Conservation (phyloP, 1,140 invertebrate genomes). For the Neotoxoptera formosana region DNA sequence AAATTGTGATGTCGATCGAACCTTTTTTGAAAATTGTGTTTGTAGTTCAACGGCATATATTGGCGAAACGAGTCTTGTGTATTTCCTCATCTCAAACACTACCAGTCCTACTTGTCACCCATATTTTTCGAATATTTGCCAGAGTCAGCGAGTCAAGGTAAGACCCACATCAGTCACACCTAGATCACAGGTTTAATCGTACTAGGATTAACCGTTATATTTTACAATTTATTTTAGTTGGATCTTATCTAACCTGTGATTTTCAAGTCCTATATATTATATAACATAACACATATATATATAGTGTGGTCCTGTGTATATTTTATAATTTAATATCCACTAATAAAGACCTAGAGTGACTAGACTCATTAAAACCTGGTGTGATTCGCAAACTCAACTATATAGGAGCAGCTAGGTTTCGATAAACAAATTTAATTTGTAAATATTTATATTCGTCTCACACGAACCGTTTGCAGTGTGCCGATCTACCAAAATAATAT, state of each 20-base stretch:
- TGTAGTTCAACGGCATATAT: too few relatives aligned
- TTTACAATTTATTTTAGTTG: background rate
- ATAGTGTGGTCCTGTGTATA: background rate
- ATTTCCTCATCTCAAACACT: background rate
- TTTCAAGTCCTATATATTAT: background rate
- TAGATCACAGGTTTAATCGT: background rate
- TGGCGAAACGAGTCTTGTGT: background rate
- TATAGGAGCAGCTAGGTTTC: background rate
- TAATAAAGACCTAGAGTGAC: background rate
- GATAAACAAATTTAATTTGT: background rate
- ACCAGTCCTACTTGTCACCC: background rate
- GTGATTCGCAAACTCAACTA: background rate
- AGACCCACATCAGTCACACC: background rate
- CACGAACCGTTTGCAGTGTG: too few relatives aligned
- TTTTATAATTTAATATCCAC: background rate
- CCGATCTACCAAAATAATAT: background rate
- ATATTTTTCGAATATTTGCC: background rate
- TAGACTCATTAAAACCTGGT: background rate
- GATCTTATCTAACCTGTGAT: background rate
- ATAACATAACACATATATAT: too few relatives aligned
- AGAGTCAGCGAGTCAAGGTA: background rate
- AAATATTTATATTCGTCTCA: background rate
- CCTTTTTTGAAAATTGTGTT: background rate
- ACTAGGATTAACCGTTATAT: background rate
- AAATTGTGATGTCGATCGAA: too few relatives aligned